Evolutionary conservation across 2,797 vertebrate genomes (phyloP), one percentile per base, ranked within the genome.

Genomic region (Protonibea diacanthus): DNA sequence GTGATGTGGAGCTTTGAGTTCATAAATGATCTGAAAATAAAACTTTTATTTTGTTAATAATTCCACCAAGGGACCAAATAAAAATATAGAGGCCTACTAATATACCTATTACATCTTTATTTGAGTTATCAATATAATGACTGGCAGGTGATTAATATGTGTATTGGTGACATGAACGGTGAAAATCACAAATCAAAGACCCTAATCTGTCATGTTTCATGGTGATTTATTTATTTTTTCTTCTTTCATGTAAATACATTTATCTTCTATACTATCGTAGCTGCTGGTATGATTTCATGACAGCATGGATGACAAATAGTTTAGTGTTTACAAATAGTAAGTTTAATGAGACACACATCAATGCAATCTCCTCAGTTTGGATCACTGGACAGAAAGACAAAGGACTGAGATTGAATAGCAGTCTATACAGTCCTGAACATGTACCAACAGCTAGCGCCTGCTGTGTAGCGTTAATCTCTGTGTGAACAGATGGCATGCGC

Each of bases 401-500:
- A 12, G 44, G 9, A 57, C 65, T 62, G 1, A 65, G 52, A 18
- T 5, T 59, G 48, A 81, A 51, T 49, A 38, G 40, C 23, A 40
- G 69, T 58, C 59, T 42, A 49, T 74, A 61, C 61, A 42, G 49
- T 49, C 12, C 38, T 71, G 42, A 84, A 72, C 12, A 56, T 61
- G 59, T 8, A 67, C 55, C 66, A 65, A 47, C 38, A 77, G 79
- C 52, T 76, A 55, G 55, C 27, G 33, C 63, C 74, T 87, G 81
- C 74, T 82, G 76, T 74, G 77, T 72, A 75, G 76, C 61, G 33
- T 65, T 93, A 92, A 92, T 88, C 90, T 90, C 71, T 84, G 88
- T 86, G 86, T 88, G 91, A 92, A 82, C 93, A 94, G 93, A 94
- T 94, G 93, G 91, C 77, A 53, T 12, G 45, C 64, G 56, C 88